Percentiles rank a stretch among this genome's conserved stretches.
phyloP scores from a whole-genome alignment of 2,113 vertebrate genomes.

The Pelecanoides urinatrix region DNA sequence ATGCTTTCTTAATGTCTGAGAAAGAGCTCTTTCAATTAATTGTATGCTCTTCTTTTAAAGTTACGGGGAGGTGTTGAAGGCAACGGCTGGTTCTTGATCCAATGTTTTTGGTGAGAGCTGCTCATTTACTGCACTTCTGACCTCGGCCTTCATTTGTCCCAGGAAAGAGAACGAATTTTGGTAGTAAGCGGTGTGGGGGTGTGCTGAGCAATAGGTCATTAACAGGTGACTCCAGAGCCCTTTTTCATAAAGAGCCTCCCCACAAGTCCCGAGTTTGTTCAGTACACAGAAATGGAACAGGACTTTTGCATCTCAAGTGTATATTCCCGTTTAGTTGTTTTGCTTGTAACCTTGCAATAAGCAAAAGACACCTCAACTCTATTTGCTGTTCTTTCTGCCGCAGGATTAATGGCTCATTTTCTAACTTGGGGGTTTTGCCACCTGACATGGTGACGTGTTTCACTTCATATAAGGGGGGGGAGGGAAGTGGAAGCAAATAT shows the following conservation, averaged over 20 bases:
- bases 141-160: not conserved
- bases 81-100: not conserved
- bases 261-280: not conserved
- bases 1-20: not conserved
- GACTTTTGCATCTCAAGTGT: not conserved
- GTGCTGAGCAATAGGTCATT: not conserved
- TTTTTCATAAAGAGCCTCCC: not conserved
- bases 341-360: not conserved
- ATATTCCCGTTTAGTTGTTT: not conserved
- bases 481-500: not conserved
- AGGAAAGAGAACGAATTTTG: not conserved
- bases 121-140: not conserved
- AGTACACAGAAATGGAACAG: not conserved
- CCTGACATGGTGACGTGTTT: rapidly evolving
- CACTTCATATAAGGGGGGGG: rapidly evolving
- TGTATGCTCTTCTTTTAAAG: not conserved
- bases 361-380: not conserved
- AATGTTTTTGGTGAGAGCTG: not conserved
- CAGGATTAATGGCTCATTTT: not conserved
- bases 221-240: not conserved
- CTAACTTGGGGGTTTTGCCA: not conserved
- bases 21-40: not conserved
- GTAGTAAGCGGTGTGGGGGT: rapidly evolving
- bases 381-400: not conserved
- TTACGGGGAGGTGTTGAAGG: not conserved